Evolutionary conservation across 1,140 invertebrate genomes (phyloP), one percentile per base, ranked within the genome.

Genomic region (Drosophila rhopaloa): DNA sequence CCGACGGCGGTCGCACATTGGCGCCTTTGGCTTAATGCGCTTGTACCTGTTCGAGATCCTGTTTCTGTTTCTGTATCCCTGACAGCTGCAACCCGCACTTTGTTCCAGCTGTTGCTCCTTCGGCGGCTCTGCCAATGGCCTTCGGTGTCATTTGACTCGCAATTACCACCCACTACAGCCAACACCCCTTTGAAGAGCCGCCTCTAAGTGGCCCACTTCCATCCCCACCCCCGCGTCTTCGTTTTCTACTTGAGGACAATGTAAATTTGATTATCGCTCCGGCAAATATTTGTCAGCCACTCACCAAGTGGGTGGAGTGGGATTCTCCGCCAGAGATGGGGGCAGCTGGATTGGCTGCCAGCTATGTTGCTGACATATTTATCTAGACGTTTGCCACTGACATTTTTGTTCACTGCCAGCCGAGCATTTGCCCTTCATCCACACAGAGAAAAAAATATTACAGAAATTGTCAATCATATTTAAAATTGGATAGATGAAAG

Each of bases 221-320:
- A 47, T 11, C n/a, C 1, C 41, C 32, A 24, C 59, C 11, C 29
- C 54, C 29, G n/a, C 46, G 58, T 63, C 74, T 79, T 82, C 76
- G 74, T 70, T 79, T 82, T 76, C 70, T 68, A 83, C 80, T 84
- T 81, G 57, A 75, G 66, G 61, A 70, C 88, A 88, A 88, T 88
- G 84, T 88, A 88, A 89, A 89, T 89, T 89, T 89, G 84, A 89
- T 89, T 89, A 89, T 84, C 81, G 73, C 58, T 67, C 77, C 14
- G 53, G 80, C 70, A 89, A 89, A 89, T 89, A 89, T 89, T 88
- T 89, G 80, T 66, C 55, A 51, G 63, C 50, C 53, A 53, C 77
- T 56, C 55, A 62, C 62, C 59, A 51, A 48, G 44, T 8, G 47
- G 53, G 8, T 10, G 50, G 35, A 2, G 43, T 9, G 48, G 19